Evolutionary conservation across 1,140 invertebrate genomes (phyloP), one percentile per base, ranked within the genome.

Genomic region (Sycophaga agraensis): DNA sequence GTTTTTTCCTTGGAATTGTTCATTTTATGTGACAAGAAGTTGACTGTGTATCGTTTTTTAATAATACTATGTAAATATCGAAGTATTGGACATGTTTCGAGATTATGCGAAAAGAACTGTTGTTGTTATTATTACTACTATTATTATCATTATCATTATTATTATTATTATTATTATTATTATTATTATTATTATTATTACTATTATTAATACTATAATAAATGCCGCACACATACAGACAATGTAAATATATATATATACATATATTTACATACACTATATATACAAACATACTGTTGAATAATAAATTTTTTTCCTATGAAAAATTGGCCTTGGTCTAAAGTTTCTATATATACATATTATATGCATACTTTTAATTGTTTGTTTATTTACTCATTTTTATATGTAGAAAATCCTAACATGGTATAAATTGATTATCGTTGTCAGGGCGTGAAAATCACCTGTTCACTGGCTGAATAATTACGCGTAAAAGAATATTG

Each of bases 301-400:
- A 77, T 76, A 78, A 78, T 77, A 77, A 78, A 77, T 73, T 75
- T 77, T n/a, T n/a, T 77, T 77, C 69, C 71, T 75, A 76, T 58
- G 65, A 76, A 77, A n/a, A 71, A 77, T 76, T 77, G 71, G 71
- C 70, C 63, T 75, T 75, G 69, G 66, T 66, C 56, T 39, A 53
- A 61, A 59, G 48, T 66, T 50, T 68, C 19, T 68, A 57, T 59
- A 46, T 51, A 62, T 42, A 42, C 53, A 59, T 48, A 31, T 61
- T 60, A 59, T 42, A 37, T 61, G 31, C 51, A 61, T n/a, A 62
- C 39, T 46, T 56, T 60, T 57, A 49, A 21, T 53, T 34, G n/a
- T n/a, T 54, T 53, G 42, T 37, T 42, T 68, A 26, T 50, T 63
- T 60, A 50, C 11, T 22, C 17, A 59, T 59, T 39, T 48, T 45